Evolutionary conservation across 2,888 invertebrate genomes (phyloP).

Genomic region (Acanthosoma haemorrhoidale): DNA sequence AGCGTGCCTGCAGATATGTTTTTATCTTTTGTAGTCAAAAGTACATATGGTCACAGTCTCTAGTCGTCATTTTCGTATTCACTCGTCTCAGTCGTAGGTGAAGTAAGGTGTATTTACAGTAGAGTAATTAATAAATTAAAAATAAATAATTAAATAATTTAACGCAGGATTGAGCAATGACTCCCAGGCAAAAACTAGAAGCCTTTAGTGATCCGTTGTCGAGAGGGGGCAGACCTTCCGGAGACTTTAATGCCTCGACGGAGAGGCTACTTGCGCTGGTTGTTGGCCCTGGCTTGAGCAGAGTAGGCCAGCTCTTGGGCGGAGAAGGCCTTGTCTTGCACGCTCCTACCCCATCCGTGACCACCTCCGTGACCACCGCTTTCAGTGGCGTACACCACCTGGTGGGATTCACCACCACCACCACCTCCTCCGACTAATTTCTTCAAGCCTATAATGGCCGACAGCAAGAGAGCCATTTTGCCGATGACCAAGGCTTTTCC

Average conservation of each 20-base stretch:
- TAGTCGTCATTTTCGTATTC: not conserved
- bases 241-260: not conserved
- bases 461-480: constrained; percentile 70
- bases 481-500: constrained; percentile 62
- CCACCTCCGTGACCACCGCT: constrained; percentile 33
- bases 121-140: too few relatives aligned
- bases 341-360: constrained; percentile 36
- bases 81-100: not conserved
- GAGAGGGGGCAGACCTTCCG: too few relatives aligned
- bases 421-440: constrained; percentile 60
- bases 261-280: not conserved
- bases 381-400: constrained; percentile 38
- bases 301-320: constrained; percentile 25
- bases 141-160: too few relatives aligned
- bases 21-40: too few relatives aligned
- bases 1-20: not conserved
- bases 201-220: too few relatives aligned
- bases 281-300: constrained; percentile 19
- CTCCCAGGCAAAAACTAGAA: too few relatives aligned
- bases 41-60: not conserved
- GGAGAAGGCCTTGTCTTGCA: not conserved
- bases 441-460: constrained; percentile 79
- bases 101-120: not conserved
- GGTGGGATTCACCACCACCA: constrained; percentile 45
- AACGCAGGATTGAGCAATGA: too few relatives aligned